A percentile compares a stretch with the other conserved stretches of the same genome.
Conservation (phyloP, 23 tunicate species). For the Halocynthia roretzi region DNA sequence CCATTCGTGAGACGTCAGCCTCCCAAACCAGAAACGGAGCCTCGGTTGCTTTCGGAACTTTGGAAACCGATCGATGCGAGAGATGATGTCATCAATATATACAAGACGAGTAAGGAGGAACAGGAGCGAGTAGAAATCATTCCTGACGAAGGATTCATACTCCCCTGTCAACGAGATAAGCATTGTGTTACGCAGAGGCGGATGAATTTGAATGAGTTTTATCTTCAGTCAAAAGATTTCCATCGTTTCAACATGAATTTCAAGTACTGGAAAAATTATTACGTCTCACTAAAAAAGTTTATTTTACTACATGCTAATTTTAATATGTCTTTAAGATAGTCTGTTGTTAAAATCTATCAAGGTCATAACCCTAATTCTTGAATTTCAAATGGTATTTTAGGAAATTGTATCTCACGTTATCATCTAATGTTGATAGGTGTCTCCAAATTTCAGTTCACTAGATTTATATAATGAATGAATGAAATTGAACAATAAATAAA, state of each 20-base stretch:
- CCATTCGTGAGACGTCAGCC: constrained; percentile 9
- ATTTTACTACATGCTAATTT: too few species aligned
- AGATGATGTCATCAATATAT: constrained; percentile 9
- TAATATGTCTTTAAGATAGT: too few species aligned
- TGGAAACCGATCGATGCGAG: constrained; percentile 37
- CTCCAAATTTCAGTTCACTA: too few species aligned
- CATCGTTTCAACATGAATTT: constrained; percentile 69
- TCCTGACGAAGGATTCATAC: background rate
- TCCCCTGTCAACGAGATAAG: constrained; percentile 24
- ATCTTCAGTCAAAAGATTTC: constrained; percentile 62
- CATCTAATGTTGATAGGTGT: too few species aligned
- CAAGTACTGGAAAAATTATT: constrained; percentile 25
- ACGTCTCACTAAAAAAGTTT: constrained; percentile 18
- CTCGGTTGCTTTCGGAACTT: constrained; percentile 11
- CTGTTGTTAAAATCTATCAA: too few species aligned
- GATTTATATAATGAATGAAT: too few species aligned
- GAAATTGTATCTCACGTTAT: too few species aligned
- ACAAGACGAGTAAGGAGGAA: background rate
- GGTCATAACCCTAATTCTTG: too few species aligned
- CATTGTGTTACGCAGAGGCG: constrained; percentile 21
- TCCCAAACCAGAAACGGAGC: background rate
- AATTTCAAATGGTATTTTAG: too few species aligned
- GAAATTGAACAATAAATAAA: too few species aligned
- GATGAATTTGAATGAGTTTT: constrained; percentile 50
- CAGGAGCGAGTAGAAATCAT: background rate